Evolutionary conservation across 2,797 vertebrate genomes (phyloP), one percentile per base, ranked within the genome.

Genomic region (Dermochelys coriacea): DNA sequence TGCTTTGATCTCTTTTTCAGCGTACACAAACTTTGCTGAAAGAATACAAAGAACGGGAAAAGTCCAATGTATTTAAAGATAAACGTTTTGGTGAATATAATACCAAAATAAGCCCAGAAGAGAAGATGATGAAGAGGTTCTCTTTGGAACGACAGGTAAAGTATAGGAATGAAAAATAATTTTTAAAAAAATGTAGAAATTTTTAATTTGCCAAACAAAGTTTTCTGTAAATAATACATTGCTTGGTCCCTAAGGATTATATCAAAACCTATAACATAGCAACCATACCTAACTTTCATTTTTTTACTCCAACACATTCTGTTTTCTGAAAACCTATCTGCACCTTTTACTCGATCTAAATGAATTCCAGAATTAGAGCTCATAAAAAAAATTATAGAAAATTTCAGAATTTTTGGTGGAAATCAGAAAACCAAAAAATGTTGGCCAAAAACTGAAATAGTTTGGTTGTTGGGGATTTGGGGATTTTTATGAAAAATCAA

Each of bases 101-200:
- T 74, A 95, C 97, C 80, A 98, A 98, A 91, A 98, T 99, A 93
- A 99, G 98, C 49, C 98, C 99, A 0, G 99, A 99, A 90, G 99
- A 99, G 47, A 99, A 99, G 97, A 99, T 99, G 98, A 97, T 99
- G 81, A 98, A 98, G 97, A 98, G 99, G 95, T 99, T 99, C 3
- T 93, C 99, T 4, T 97, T 99, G 98, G 99, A 99, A 97, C 99
- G 99, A 95, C 99, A 99, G 99, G 99, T 99, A 96, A 96, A 80
- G 0, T 1, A 47, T 2, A 52, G 34, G 8, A 90, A 57, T 80
- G 12, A 71, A 41, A 61, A 75, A 86, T 4, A 5, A 31, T 47
- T 8, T 90, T 8, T 15, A 61, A 57, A 75, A 81, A 31, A 6
- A 45, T 25, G 74, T 47, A 18, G 4, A 31, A 5, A 71, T 49